Evolutionary conservation across 2,113 vertebrate genomes (phyloP).

Genomic region (Cavia porcellus): DNA sequence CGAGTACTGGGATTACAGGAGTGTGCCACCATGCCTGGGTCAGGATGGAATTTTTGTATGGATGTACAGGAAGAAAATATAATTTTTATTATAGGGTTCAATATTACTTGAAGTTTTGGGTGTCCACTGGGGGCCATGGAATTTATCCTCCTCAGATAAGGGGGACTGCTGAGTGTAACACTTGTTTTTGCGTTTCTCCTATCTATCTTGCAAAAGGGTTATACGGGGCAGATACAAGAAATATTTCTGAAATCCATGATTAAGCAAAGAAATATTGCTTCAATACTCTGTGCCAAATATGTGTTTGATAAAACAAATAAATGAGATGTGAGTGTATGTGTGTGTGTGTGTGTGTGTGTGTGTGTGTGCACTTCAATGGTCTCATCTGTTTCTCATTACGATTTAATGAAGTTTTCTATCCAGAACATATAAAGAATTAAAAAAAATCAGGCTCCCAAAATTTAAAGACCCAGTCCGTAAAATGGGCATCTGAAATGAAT

Average conservation of each 20-base stretch:
- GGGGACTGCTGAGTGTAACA: not conserved
- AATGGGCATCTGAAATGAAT: too few species aligned
- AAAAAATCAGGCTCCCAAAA: too few species aligned
- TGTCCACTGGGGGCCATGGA: not conserved
- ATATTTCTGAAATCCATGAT: not conserved
- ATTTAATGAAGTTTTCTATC: not conserved
- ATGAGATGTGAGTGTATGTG: not conserved
- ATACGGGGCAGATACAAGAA: not conserved
- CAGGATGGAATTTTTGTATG: not conserved
- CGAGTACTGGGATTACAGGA: too few species aligned
- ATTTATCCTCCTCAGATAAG: not conserved
- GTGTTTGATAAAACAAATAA: not conserved
- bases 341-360: not conserved
- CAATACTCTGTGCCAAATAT: not conserved
- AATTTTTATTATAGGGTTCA: not conserved
- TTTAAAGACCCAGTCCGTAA: too few species aligned
- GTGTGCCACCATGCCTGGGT: too few species aligned
- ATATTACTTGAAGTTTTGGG: not conserved
- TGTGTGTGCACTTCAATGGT: not conserved
- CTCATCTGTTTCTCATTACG: not conserved
- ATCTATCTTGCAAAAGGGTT: not conserved
- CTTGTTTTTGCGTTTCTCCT: not conserved
- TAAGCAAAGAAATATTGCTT: not conserved
- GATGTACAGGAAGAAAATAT: not conserved
- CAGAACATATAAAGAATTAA: too few species aligned